Conservation (phyloP, 2,113 vertebrate species). For the Regulus satrapa region DNA sequence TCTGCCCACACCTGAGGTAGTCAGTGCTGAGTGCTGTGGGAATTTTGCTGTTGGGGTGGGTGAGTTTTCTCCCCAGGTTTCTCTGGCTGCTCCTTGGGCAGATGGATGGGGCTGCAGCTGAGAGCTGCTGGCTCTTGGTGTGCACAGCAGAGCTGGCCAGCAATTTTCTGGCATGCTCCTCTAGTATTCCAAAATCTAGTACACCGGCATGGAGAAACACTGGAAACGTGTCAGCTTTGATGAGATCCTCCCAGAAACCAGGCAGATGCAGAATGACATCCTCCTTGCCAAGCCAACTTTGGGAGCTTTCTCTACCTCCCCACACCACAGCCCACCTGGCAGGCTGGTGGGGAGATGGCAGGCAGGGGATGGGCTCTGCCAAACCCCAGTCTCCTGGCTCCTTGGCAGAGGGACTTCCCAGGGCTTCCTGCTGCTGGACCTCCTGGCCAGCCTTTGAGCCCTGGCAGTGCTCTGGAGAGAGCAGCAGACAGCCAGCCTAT, state of each 20-base stretch:
- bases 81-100: neutral
- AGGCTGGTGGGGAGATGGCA: neutral
- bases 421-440: neutral
- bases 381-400: neutral
- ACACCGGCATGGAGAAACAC: neutral
- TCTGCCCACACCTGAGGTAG: neutral
- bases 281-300: neutral
- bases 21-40: neutral
- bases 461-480: neutral
- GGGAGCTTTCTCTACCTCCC: neutral
- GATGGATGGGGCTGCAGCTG: neutral
- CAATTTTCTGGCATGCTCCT: neutral
- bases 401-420: neutral
- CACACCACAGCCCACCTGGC: neutral
- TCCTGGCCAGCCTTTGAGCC: neutral
- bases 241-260: neutral
- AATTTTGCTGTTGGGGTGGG: accelerated
- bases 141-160: neutral
- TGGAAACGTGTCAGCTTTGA: neutral
- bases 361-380: neutral
- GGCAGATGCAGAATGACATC: neutral
- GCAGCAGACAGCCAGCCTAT: neutral
- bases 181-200: neutral
- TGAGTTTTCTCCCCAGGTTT: neutral
- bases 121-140: neutral